Evolutionary conservation across 2,888 invertebrate genomes (phyloP), one percentile per base, ranked within the genome.

Genomic region (Sphaerophoria rueppellii): DNA sequence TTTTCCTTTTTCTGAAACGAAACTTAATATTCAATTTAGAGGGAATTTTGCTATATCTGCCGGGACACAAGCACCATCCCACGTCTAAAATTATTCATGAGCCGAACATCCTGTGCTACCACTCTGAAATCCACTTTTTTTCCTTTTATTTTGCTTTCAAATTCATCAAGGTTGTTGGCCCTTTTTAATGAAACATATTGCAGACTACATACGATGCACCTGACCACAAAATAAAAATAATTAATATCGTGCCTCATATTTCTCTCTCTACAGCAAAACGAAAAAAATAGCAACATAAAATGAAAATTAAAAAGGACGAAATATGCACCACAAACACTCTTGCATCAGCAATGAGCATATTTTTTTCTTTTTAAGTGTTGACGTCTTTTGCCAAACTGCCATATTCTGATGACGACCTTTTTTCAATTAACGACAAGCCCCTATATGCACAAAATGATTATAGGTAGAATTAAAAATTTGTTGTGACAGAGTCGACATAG

Each of bases 371-470:
- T 24, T 46, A 71, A 48, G 48, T 70, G 63, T 77, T 78, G 71
- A 63, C 24, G 72, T 72, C 72, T 58, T 43, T 78, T 54, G 60
- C 50, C 43, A 58, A 73, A 67, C 65, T 65, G 11, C 12, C 16
- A 60, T 65, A 65, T 65, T 50, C 14, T 58, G 74, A 69, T 58
- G 74, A 69, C 79, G 54, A 67, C 16, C 54, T 55, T 74, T 52
- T 74, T 79, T 69, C 60, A 79, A 79, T 79, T 74, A 79, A 74
- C 74, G 61, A 61, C 79, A 69, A 61, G 61, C 54, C 6, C 55
- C 2, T 14, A 16, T 6, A 50, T 24, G 52, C 63, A 63, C 35
- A 65, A 48, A 50, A 61, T 74, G 67, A 74, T 79, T 61, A 55
- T 48, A 60, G 60, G 40, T 34, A 55, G 57, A 65, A 63, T 52